Evolutionary conservation across 2,113 vertebrate species (phyloP).

Genomic region (Larimichthys polyactis): DNA sequence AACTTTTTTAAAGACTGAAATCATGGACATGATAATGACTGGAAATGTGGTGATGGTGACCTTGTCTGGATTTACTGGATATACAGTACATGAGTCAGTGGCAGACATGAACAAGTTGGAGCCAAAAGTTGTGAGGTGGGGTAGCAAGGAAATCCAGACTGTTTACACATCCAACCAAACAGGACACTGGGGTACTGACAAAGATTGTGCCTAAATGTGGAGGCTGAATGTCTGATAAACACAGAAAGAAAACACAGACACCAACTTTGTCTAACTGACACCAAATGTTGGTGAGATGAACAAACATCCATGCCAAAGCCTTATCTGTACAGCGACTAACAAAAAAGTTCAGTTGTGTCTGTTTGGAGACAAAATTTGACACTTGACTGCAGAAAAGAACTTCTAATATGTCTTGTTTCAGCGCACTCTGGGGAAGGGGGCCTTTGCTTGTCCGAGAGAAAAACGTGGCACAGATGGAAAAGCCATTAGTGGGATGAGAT

Average conservation of each 20-base stretch:
- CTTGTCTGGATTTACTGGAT: slow-evolving; percentile 39
- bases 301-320: not conserved
- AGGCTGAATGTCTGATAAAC: slow-evolving; percentile 5
- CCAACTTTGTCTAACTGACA: not conserved
- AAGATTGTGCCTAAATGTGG: not conserved
- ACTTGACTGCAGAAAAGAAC: slow-evolving; percentile 16
- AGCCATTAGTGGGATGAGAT: slow-evolving; percentile 68
- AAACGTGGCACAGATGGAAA: slow-evolving; percentile 71
- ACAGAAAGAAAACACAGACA: not conserved
- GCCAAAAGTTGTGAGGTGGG: not conserved
- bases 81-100: slow-evolving; percentile 18
- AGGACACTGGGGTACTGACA: not conserved
- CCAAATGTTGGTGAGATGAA: not conserved
- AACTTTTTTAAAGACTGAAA: slow-evolving; percentile 37
- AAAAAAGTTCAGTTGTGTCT: slow-evolving; percentile 35
- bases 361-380: slow-evolving; percentile 13
- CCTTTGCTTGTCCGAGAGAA: slow-evolving; percentile 25
- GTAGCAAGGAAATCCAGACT: not conserved
- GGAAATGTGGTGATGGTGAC: slow-evolving; percentile 38
- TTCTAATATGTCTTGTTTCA: slow-evolving; percentile 60
- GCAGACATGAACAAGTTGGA: not conserved
- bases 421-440: slow-evolving; percentile 10
- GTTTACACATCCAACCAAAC: not conserved
- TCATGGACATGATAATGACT: slow-evolving; percentile 52
- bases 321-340: not conserved